Conservation (phyloP, 2,888 invertebrate species). For the Teleogryllus oceanicus region DNA sequence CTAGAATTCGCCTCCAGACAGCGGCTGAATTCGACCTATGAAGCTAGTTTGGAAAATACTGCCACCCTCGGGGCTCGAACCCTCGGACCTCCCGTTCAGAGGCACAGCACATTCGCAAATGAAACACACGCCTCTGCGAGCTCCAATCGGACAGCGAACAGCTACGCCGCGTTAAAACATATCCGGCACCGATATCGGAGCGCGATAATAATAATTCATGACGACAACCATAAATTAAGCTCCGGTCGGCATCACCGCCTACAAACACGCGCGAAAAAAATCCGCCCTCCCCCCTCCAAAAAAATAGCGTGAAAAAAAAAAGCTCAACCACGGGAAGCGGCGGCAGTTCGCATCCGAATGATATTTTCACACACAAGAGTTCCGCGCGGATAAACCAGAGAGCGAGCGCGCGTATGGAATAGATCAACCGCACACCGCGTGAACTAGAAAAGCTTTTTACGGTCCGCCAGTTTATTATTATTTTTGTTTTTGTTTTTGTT, state of each 20-base stretch:
- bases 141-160: too few species aligned
- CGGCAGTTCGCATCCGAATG: background rate
- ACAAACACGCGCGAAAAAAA: too few species aligned
- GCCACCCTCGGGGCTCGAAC: too few species aligned
- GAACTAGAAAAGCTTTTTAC: background rate
- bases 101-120: too few species aligned
- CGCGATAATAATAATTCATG: slow-evolving; percentile 11
- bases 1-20: too few species aligned
- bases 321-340: background rate
- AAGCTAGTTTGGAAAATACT: too few species aligned
- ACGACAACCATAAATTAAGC: slow-evolving; percentile 9
- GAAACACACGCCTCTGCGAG: too few species aligned
- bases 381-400: background rate
- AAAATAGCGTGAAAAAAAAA: background rate
- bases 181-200: background rate
- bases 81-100: too few species aligned
- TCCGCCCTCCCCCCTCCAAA: background rate
- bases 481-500: background rate
- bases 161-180: too few species aligned
- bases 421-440: background rate
- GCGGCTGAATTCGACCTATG: too few species aligned
- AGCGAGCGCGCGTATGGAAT: background rate
- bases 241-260: background rate
- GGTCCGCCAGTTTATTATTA: background rate
- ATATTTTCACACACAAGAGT: background rate